Evolutionary conservation across 2,888 invertebrate species (phyloP), one percentile per base, ranked within the genome.

Genomic region (Agrotis segetum): DNA sequence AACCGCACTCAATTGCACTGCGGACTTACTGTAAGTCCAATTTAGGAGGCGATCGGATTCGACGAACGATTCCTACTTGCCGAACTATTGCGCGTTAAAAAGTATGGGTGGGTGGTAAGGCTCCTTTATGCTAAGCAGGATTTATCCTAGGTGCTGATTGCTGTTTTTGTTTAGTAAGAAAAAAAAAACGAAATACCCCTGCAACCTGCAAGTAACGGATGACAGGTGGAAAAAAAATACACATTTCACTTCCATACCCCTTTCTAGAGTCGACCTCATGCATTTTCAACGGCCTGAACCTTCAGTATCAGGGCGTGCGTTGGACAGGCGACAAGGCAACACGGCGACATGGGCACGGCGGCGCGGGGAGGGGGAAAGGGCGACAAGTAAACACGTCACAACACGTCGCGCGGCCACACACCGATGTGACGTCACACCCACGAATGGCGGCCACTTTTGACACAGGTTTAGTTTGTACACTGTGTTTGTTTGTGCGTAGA

Each of bases 311-410:
- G 52, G 17, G 61, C 56, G 61, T 79, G 79, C 64, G 79, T 59
- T 24, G 61, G 74, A 80, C 74, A 77, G 69, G 61, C 55, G 70
- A 70, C 77, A 67, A 61, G 63, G 76, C 34, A 65, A 70, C 71
- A 71, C 49, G 52, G 71, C 70, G 68, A 68, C 65, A 71, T 66
- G 59, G 46, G 56, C 71, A 61, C 53, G 67, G 61, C 62, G 80
- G 82, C n/a, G n/a, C n/a, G 79, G 62, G 11, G 40, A 40, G 40
- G 11, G 40, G 40, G 11, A 9, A 40, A 11, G 40, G 71, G 47
- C 62, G 62, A 64, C 73, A 67, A 53, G 82, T 82, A 85, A 84
- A 85, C 86, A 86, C 72, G 84, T 85, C 84, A 71, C 63, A 77
- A 77, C 82, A 74, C 67, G 77, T 81, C 71, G 50, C 77, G 69